Evolutionary conservation across 1,140 invertebrate species (phyloP).

Genomic region (Macrostomum lignano): DNA sequence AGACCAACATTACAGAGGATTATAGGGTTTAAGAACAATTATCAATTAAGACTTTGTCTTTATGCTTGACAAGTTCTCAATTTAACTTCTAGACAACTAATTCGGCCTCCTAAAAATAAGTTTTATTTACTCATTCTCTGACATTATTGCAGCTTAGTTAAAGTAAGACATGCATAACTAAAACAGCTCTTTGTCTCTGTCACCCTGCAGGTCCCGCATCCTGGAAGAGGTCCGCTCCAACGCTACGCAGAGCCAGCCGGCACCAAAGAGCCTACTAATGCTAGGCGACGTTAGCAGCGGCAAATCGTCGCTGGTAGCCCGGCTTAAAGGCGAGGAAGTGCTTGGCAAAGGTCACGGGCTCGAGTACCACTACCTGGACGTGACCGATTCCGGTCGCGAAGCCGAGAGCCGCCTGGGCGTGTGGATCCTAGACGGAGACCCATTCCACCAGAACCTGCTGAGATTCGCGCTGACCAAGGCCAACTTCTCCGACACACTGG

Average conservation of each 20-base stretch:
- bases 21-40: too few relatives aligned
- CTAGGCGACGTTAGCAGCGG: conserved; percentile 62
- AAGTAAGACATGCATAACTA: too few relatives aligned
- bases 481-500: conserved; percentile 60
- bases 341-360: conserved; percentile 84
- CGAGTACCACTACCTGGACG: conserved; percentile 91
- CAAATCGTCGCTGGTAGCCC: conserved; percentile 77
- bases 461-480: conserved; percentile 65
- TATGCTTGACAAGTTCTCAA: too few relatives aligned
- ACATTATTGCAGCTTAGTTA: too few relatives aligned
- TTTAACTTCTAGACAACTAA: too few relatives aligned
- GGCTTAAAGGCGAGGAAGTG: conserved; percentile 48
- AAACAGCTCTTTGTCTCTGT: not conserved
- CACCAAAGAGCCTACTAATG: conserved; percentile 5
- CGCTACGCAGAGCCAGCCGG: conserved; percentile 6
- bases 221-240: not conserved
- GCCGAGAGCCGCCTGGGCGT: conserved; percentile 73
- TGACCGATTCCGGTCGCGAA: conserved; percentile 82
- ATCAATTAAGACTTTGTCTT: too few relatives aligned
- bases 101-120: too few relatives aligned
- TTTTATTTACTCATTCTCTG: too few relatives aligned
- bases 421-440: conserved; percentile 83
- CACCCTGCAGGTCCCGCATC: not conserved
- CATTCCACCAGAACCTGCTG: conserved; percentile 58
- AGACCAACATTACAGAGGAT: too few relatives aligned